Percentiles rank a stretch among this genome's conserved stretches.
Evolutionary conservation across 2,888 invertebrate genomes (phyloP).

Genomic region (Cryptocephalus primarius): DNA sequence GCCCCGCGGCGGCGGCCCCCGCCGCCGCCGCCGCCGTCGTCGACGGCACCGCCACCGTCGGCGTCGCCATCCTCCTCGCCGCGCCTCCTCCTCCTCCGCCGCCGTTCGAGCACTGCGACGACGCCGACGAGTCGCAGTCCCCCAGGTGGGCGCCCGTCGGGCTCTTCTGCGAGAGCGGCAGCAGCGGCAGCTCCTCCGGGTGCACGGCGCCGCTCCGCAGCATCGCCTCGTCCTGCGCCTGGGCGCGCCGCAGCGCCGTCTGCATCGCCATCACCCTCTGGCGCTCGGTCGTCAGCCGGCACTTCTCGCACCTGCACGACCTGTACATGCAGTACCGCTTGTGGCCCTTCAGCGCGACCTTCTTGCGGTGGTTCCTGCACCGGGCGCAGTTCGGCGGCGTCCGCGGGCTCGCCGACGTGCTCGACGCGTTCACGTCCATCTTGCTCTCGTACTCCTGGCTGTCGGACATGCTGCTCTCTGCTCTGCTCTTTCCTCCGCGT

Average conservation of each 20-base stretch:
- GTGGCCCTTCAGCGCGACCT: conserved; percentile 81
- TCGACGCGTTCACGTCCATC: conserved; percentile 41
- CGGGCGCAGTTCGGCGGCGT: conserved; percentile 88
- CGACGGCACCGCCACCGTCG: conserved; percentile 18
- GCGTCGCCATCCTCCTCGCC: conserved; percentile 36
- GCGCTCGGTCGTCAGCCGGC: conserved; percentile 74
- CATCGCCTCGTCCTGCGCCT: conserved; percentile 72
- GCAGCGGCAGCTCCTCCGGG: conserved; percentile 33
- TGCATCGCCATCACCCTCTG: conserved; percentile 84
- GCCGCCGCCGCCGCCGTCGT: conserved; percentile 34
- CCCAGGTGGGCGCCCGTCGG: conserved; percentile 30
- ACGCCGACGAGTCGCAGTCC: conserved; percentile 50
- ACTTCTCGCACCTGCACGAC: conserved; percentile 76
- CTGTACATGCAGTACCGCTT: conserved; percentile 84
- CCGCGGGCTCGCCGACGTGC: conserved; percentile 52
- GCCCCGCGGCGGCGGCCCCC: conserved; percentile 20
- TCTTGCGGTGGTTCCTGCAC: conserved; percentile 84
- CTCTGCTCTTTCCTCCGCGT: too few relatives aligned
- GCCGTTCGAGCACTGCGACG: conserved; percentile 45
- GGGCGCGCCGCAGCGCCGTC: conserved; percentile 72
- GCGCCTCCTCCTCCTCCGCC: conserved; percentile 29
- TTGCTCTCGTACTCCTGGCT: conserved; percentile 43
- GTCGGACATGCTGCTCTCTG: conserved; percentile 30
- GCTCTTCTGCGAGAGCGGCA: conserved; percentile 26
- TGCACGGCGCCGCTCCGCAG: conserved; percentile 26